These are phyloP conservation scores for Antheraea pernyi DNA, from an alignment of 1,140 invertebrate genomes.

Conservation along the genomic window DNA sequence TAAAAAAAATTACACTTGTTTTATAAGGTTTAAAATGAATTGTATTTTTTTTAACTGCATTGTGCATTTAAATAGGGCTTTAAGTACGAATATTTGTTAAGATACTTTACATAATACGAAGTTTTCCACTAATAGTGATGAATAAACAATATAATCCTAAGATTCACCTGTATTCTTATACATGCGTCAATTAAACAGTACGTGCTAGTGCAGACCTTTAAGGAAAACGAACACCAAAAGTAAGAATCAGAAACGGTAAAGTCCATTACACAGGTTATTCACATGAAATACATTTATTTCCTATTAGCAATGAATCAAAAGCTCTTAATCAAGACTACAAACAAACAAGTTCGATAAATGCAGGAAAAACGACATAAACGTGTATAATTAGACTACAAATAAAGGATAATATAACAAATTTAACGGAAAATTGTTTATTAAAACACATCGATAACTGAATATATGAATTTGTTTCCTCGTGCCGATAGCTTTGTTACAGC, in stretches of 20 bases:
- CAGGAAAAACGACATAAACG: conserved; percentile 5
- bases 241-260: conserved; percentile 8
- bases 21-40: no score
- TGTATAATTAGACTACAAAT: conserved; percentile 1
- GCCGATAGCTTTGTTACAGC: conserved; percentile 5
- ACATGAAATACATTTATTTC: conserved; percentile 4
- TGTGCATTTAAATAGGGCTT: not conserved
- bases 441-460: conserved; percentile 9
- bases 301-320: conserved; percentile 11
- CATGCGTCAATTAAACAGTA: not conserved
- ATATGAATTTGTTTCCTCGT: conserved; percentile 6
- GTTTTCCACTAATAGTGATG: not conserved
- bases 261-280: conserved; percentile 3
- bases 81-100: not conserved
- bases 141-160: not conserved
- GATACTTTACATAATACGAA: not conserved
- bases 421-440: conserved; percentile 8
- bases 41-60: not conserved
- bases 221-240: conserved; percentile 4
- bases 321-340: conserved; percentile 8
- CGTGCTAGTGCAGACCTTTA: not conserved
- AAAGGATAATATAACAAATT: conserved; percentile 8
- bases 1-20: no score
- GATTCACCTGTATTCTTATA: not conserved
- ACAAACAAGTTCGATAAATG: conserved; percentile 11